Evolutionary conservation across 1,140 invertebrate species (phyloP).

Genomic region (Teleopsis dalmanni): DNA sequence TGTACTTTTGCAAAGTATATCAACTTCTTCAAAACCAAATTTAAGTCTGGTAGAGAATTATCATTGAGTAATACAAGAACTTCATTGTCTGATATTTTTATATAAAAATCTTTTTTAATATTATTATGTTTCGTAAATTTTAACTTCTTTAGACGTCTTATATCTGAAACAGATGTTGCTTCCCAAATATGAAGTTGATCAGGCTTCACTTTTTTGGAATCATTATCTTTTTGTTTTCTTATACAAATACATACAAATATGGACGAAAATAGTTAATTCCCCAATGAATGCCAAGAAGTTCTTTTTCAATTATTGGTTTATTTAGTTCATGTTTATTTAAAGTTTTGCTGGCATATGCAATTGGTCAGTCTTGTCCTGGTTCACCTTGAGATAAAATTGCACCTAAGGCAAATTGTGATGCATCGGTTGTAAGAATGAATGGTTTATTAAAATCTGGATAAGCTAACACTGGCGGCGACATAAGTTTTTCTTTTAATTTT

Average conservation of each 20-base stretch:
- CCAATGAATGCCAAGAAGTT: conserved; percentile 27
- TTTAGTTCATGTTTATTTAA: conserved; percentile 17
- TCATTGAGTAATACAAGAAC: too few relatives aligned
- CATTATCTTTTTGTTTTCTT: too few relatives aligned
- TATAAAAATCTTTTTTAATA: too few relatives aligned
- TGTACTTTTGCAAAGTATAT: neutral
- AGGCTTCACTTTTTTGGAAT: too few relatives aligned
- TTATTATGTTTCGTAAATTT: too few relatives aligned
- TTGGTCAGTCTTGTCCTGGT: conserved; percentile 26
- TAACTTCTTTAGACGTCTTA: too few relatives aligned
- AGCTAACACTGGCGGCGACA: conserved; percentile 30
- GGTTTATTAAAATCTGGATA: conserved; percentile 31
- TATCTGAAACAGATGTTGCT: too few relatives aligned
- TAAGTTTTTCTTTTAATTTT: too few relatives aligned
- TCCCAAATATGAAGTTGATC: too few relatives aligned
- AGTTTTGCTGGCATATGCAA: conserved; percentile 9
- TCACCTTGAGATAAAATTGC: conserved; percentile 31
- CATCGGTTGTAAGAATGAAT: conserved; percentile 41
- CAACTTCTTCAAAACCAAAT: neutral
- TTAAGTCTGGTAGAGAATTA: too few relatives aligned
- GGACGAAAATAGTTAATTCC: conserved; percentile 38
- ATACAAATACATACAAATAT: neutral
- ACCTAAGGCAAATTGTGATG: conserved; percentile 22
- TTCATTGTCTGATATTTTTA: too few relatives aligned
- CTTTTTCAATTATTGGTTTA: conserved; percentile 18